phyloP scores from a whole-genome alignment of 2,113 vertebrate genomes.

The Numida meleagris region DNA sequence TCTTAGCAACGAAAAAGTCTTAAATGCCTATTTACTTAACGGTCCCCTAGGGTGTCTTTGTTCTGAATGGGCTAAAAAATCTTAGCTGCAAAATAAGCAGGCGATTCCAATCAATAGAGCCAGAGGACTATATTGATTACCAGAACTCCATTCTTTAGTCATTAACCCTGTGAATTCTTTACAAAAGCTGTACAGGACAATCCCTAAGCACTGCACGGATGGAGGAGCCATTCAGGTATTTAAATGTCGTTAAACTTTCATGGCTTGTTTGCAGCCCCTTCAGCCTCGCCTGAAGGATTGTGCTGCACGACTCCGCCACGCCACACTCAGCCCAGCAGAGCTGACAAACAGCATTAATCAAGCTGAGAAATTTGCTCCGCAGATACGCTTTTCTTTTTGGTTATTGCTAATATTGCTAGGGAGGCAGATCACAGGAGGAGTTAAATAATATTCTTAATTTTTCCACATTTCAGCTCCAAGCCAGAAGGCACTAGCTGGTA shows the following conservation, averaged over 20 bases:
- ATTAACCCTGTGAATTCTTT: slow-evolving; percentile 85
- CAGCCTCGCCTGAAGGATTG: slow-evolving; percentile 28
- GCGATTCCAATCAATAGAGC: slow-evolving; percentile 88
- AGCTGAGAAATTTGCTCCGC: slow-evolving; percentile 34
- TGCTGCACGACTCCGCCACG: neutral
- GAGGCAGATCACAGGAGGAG: neutral
- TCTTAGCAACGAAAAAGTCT: slow-evolving; percentile 85
- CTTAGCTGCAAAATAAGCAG: slow-evolving; percentile 87
- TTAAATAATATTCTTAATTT: neutral
- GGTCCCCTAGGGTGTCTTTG: slow-evolving; percentile 87
- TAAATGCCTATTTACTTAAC: slow-evolving; percentile 88
- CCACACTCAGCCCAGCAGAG: neutral
- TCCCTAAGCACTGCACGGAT: slow-evolving; percentile 42
- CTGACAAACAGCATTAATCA: slow-evolving; percentile 58
- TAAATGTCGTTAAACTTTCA: slow-evolving; percentile 72
- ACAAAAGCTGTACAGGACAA: slow-evolving; percentile 66
- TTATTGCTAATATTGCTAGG: neutral
- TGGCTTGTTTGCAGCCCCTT: slow-evolving; percentile 62
- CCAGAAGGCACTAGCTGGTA: neutral
- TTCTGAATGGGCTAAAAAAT: slow-evolving; percentile 87
- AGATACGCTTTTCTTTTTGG: neutral
- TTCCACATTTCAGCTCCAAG: neutral
- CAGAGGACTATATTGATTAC: slow-evolving; percentile 89
- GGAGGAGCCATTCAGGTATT: slow-evolving; percentile 66
- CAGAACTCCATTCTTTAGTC: slow-evolving; percentile 85